Percentiles rank a stretch among this genome's conserved stretches.
Evolutionary conservation across 2,113 vertebrate genomes (phyloP).

Genomic region (Sturnira hondurensis): DNA sequence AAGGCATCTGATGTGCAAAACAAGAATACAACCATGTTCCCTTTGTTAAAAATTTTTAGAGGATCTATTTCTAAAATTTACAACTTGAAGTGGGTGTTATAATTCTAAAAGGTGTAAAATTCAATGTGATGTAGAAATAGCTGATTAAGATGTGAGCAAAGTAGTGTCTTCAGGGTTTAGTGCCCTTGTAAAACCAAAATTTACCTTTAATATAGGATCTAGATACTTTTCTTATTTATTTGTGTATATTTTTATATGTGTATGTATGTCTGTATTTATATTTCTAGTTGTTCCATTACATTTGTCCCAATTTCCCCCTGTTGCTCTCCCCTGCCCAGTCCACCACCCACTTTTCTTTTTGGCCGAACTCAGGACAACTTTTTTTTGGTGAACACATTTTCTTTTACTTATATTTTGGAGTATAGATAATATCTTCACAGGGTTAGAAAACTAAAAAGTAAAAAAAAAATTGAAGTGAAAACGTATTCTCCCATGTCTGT

Average conservation of each 20-base stretch:
- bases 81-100: not conserved
- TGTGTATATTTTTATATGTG: too few relatives aligned
- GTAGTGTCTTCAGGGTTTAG: not conserved
- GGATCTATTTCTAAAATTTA: not conserved
- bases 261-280: too few relatives aligned
- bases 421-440: not conserved
- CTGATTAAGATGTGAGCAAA: not conserved
- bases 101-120: not conserved
- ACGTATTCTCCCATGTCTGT: not conserved
- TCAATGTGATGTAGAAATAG: not conserved
- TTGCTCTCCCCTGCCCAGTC: too few relatives aligned
- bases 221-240: not conserved
- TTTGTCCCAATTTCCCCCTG: too few relatives aligned
- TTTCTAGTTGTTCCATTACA: too few relatives aligned
- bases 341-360: not conserved
- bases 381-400: not conserved
- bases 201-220: not conserved
- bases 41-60: not conserved
- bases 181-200: not conserved
- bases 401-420: not conserved
- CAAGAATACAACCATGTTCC: not conserved
- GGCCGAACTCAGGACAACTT: not conserved
- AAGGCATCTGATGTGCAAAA: not conserved
- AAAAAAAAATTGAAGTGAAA: not conserved
- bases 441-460: not conserved